Evolutionary conservation across 2,797 vertebrate species (phyloP).

Genomic region (Knipowitschia caucasica): DNA sequence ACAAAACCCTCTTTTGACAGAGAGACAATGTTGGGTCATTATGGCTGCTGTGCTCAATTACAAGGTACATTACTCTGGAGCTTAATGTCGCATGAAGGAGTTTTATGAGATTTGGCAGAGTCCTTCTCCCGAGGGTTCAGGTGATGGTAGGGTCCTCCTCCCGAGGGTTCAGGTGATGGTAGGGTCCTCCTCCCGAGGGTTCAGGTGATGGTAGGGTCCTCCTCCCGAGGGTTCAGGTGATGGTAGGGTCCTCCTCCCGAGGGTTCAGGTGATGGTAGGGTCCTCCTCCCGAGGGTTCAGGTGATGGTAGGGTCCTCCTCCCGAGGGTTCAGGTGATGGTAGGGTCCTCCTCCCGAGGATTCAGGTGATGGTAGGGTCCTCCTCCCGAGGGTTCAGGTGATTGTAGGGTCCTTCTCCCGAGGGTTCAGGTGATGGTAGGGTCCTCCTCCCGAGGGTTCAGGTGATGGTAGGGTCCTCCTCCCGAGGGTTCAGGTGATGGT

Average conservation of each 20-base stretch:
- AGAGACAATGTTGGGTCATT: conserved; percentile 42
- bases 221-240: conserved; percentile 16
- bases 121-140: conserved; percentile 25
- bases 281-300: conserved; percentile 18
- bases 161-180: conserved; percentile 12
- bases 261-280: conserved; percentile 14
- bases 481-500: conserved; percentile 12
- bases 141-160: conserved; percentile 6
- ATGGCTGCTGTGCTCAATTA: conserved; percentile 34
- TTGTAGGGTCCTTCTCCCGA: conserved; percentile 7
- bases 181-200: conserved; percentile 16
- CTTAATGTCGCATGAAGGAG: conserved; percentile 45
- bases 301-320: conserved; percentile 6
- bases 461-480: conserved; percentile 6
- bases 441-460: conserved; percentile 18
- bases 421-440: conserved; percentile 14
- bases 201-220: conserved; percentile 10
- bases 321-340: conserved; percentile 12
- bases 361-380: no score
- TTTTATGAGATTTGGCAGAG: conserved; percentile 51
- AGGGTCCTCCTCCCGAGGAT: no score
- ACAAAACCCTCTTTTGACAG: conserved; percentile 13
- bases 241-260: conserved; percentile 7
- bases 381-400: conserved; percentile 16
- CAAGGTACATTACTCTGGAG: conserved; percentile 43